Percentiles rank a stretch among this genome's conserved stretches.
phyloP scores from a whole-genome alignment of 2,797 vertebrate species.

The Adrianichthys oophorus region DNA sequence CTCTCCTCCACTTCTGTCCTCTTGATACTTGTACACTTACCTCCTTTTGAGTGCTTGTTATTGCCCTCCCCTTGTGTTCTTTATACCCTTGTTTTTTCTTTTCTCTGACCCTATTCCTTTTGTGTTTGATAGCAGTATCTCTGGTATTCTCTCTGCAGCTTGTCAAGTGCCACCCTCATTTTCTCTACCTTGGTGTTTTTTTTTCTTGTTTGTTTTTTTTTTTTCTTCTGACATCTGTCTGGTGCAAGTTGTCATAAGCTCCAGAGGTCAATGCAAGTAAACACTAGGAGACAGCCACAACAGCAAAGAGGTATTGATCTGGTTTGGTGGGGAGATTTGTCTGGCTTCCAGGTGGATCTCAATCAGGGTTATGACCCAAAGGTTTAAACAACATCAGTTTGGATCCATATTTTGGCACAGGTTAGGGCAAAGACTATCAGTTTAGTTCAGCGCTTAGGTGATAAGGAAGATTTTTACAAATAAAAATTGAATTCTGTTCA shows the following conservation, averaged over 20 bases:
- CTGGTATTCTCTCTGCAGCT: conserved; percentile 35
- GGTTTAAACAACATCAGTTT: conserved; percentile 36
- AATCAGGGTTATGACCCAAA: conserved; percentile 49
- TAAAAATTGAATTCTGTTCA: too few relatives aligned
- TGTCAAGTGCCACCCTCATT: conserved; percentile 41
- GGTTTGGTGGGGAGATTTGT: conserved; percentile 49
- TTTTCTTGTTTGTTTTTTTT: conserved; percentile 24
- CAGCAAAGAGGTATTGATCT: conserved; percentile 64
- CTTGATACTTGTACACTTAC: conserved; percentile 46
- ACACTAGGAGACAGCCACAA: conserved; percentile 58
- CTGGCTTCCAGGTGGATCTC: conserved; percentile 45
- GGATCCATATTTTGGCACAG: conserved; percentile 20
- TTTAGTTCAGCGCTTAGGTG: conserved; percentile 4
- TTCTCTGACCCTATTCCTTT: conserved; percentile 32
- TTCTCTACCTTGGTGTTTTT: conserved; percentile 34
- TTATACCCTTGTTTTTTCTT: conserved; percentile 30
- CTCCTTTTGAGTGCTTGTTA: conserved; percentile 33
- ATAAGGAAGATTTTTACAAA: too few relatives aligned
- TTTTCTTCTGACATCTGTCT: conserved; percentile 48
- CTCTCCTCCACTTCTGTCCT: conserved; percentile 59
- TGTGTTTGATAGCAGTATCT: conserved; percentile 45
- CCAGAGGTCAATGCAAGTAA: conserved; percentile 62
- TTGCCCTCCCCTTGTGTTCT: conserved; percentile 39
- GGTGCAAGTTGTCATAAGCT: conserved; percentile 42
- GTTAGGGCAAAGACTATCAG: conserved; percentile 26